Evolutionary conservation across 1,140 invertebrate species (phyloP), one percentile per base, ranked within the genome.

Genomic region (Drosophila nasuta): DNA sequence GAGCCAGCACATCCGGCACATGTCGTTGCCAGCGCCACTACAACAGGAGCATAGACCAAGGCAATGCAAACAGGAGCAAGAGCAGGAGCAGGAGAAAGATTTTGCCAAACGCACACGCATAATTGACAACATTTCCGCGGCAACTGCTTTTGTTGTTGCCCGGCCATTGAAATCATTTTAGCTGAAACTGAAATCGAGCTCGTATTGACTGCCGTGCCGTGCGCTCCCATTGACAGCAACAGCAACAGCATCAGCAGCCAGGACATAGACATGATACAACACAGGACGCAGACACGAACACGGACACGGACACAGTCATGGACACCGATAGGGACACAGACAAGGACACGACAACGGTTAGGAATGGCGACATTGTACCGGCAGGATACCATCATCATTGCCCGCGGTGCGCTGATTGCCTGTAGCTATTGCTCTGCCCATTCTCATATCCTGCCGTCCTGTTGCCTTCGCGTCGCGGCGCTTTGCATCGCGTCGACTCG

Each of bases 71-170:
- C 0, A 43, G 20, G 10, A 10, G 28, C 17, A 38, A 43, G 3
- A 10, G 49, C 5, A 38, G 45, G 1, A 10, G 28, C 7, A 35
- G 30, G 3, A 15, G 65, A 46, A 62, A 41, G 30, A 62, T 74
- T 56, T 74, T 56, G 71, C 30, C 38, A 69, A 74, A 69, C 65
- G 71, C 57, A 70, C 72, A 77, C 68, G 58, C 38, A 60, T 82
- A 82, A 82, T 82, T 82, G 81, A 82, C 80, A 82, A 64, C 80
- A 76, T 72, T 71, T 83, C 77, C 81, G 81, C 60, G 68, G 46
- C 62, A 33, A 15, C 62, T n/a, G 74, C 74, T 56, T 75, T 75
- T 75, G 72, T 76, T 72, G 60, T 72, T 71, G 73, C 46, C 33
- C 17, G 72, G 56, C 56, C 68, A 74, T 63, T 65, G 73, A 59